Conservation (phyloP, 2,797 vertebrate species). For the Huso huso region DNA sequence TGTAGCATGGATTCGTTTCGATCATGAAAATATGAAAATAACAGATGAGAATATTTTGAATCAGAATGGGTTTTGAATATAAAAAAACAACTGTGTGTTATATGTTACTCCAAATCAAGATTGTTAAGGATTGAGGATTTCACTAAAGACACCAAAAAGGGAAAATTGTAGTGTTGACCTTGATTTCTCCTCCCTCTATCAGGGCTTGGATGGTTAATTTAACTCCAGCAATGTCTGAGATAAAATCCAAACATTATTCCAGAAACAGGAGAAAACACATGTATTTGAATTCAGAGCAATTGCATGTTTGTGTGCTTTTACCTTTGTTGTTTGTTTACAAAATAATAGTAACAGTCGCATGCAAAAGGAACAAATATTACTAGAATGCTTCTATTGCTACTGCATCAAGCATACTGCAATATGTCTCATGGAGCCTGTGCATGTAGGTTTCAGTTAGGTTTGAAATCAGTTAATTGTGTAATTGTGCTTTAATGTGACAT, state of each 20-base stretch:
- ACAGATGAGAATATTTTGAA: neutral
- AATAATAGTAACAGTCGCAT: no score
- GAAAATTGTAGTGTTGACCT: conserved; percentile 5
- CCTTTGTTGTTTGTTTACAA: neutral
- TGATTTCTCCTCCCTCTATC: neutral
- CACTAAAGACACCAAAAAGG: conserved; percentile 1
- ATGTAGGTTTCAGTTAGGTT: no score
- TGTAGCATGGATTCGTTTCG: neutral
- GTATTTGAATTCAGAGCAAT: neutral
- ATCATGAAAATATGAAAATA: neutral
- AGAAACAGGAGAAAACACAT: neutral
- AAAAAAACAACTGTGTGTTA: no score
- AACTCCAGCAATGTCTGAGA: neutral
- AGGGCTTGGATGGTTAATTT: neutral
- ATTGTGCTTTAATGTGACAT: no score
- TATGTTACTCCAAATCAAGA: neutral
- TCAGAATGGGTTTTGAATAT: neutral
- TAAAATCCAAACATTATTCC: neutral
- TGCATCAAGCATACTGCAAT: no score
- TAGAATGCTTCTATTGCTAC: no score
- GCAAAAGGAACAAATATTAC: no score
- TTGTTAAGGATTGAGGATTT: neutral
- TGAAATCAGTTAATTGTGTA: no score
- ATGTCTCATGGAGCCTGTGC: no score
- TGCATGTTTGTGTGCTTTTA: neutral